Conservation (phyloP, 2,888 invertebrate genomes). For the Hydroisotoma schaefferi region DNA sequence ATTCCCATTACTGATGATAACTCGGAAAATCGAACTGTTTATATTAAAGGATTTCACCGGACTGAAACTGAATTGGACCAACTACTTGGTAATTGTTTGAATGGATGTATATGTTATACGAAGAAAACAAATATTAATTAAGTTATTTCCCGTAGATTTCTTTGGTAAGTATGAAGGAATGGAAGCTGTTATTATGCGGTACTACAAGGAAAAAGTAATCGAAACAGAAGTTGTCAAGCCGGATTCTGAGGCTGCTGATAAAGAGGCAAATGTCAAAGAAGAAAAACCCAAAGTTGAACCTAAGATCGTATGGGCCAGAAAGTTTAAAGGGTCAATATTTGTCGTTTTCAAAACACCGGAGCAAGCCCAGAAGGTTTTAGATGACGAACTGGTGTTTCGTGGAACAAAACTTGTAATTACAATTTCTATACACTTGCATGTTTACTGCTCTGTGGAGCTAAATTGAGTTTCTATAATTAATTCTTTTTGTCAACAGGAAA, state of each 20-base stretch:
- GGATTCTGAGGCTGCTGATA: slow-evolving; percentile 17
- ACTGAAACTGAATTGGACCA: slow-evolving; percentile 62
- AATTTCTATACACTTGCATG: neutral
- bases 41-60: slow-evolving; percentile 81
- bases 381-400: slow-evolving; percentile 60
- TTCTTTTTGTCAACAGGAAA: slow-evolving; percentile 56
- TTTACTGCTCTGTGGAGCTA: neutral
- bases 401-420: neutral
- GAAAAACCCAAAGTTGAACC: slow-evolving; percentile 3
- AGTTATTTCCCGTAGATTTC: slow-evolving; percentile 54
- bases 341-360: slow-evolving; percentile 78
- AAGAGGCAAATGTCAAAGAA: slow-evolving; percentile 5
- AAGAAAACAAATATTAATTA: neutral
- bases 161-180: slow-evolving; percentile 66
- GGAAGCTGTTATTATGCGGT: slow-evolving; percentile 63
- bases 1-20: slow-evolving; percentile 78
- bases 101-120: neutral
- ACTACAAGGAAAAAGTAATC: slow-evolving; percentile 60
- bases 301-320: slow-evolving; percentile 22
- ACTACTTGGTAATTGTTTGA: slow-evolving; percentile 56
- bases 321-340: slow-evolving; percentile 89
- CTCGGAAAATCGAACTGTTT: slow-evolving; percentile 75
- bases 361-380: slow-evolving; percentile 73
- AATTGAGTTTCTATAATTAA: too few relatives aligned
- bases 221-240: slow-evolving; percentile 23